Evolutionary conservation across 2,797 vertebrate genomes (phyloP), one percentile per base, ranked within the genome.

Genomic region (Sebastes hubbsi): DNA sequence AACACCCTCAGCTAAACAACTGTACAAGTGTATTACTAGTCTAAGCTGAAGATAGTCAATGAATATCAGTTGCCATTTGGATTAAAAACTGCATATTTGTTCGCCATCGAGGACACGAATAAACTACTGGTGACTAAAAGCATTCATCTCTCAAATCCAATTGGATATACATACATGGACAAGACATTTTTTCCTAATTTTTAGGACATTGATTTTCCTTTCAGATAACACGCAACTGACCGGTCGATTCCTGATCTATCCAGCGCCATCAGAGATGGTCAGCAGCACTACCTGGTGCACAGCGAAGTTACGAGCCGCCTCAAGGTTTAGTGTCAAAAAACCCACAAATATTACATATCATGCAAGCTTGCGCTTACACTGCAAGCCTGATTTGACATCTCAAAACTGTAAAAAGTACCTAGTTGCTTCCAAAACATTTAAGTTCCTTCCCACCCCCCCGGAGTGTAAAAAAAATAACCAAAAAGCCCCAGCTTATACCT

Each of bases 61-160:
- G n/a, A 77, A 22, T 18, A 64, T 72, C 22, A 72, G 52, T 54
- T 65, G 68, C 49, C 29, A 80, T 78, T 59, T 34, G 12, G 25
- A 80, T 88, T 89, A 90, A 91, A 90, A 92, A 82, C 72, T 70
- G 70, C 79, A 68, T 77, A 55, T 54, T 55, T 9, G 75, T 61
- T 34, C 52, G 55, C 30, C 34, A 69, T 78, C 38, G 67, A 52
- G 36, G 64, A 72, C 6, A 62, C 38, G 58, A 66, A 75, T 56
- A 38, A 59, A 70, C 54, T 67, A 78, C 10, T 22, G 52, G 52
- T 34, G 81, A 80, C 76, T 88, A 88, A 91, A 93, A 93, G 77
- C 72, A 83, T 18, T 52, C 5, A 76, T 78, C 62, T 75, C 56
- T 77, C n/a, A 60, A 83, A 81, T 77, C 71, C 42, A 78, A 66